phyloP scores from a whole-genome alignment of 2,113 vertebrate species.

The Neotragus moschatus region DNA sequence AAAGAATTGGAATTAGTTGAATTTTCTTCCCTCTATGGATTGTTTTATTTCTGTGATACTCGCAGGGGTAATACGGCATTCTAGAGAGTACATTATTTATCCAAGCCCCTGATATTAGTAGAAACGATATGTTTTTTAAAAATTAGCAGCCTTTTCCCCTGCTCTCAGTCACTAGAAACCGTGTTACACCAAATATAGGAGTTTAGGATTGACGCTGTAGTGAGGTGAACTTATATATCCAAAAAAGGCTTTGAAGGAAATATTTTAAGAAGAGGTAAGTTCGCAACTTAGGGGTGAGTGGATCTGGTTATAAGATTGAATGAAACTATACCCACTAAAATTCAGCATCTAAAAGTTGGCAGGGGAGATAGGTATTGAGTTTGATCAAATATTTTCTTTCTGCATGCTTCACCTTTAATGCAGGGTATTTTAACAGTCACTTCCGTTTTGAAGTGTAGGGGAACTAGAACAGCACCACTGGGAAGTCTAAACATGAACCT shows the following conservation, averaged over 20 bases:
- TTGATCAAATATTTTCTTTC: slow-evolving; percentile 54
- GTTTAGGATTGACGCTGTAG: background rate
- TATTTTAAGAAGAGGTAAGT: background rate
- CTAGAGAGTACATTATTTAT: background rate
- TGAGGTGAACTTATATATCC: background rate
- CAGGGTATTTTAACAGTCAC: slow-evolving; percentile 40
- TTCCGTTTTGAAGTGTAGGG: slow-evolving; percentile 50
- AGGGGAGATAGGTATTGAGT: background rate
- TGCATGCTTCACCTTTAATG: slow-evolving; percentile 51
- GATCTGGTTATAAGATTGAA: slow-evolving; percentile 19
- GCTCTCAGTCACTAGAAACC: background rate
- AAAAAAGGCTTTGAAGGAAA: background rate
- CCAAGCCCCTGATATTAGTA: background rate
- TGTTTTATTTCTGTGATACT: slow-evolving; percentile 33
- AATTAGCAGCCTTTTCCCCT: background rate
- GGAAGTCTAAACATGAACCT: slow-evolving; percentile 49
- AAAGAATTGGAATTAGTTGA: background rate
- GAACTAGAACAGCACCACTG: slow-evolving; percentile 41
- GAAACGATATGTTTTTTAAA: background rate
- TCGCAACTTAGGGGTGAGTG: background rate
- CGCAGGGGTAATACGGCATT: background rate
- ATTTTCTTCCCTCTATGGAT: background rate
- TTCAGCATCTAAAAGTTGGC: slow-evolving; percentile 45
- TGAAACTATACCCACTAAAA: slow-evolving; percentile 56
- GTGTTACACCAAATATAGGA: background rate